Evolutionary conservation across 2,888 invertebrate species (phyloP), one percentile per base, ranked within the genome.

Genomic region (Melikaiella ostensackeni): DNA sequence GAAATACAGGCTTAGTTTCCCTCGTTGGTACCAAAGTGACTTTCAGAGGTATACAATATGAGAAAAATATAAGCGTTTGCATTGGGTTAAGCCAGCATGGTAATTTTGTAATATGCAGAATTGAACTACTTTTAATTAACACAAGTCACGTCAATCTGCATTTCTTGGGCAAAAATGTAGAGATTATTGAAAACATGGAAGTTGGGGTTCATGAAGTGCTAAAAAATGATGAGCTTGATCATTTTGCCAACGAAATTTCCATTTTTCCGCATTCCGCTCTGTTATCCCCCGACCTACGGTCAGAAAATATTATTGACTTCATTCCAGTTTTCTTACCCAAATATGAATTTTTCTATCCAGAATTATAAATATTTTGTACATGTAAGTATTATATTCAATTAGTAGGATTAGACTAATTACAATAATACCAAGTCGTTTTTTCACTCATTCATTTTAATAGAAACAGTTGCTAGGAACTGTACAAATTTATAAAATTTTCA

Each of bases 261-360:
- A 24, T 24, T 59, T 59, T 30, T 27, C 16, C 59, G 8, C 24
- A 27, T 27, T 59, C 24, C 13, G 24, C 30, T n/a, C n/a, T n/a
- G n/a, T n/a, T n/a, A n/a, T n/a, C n/a, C n/a, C n/a, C n/a, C 24
- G 33, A 64, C 9, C n/a, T 27, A 84, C 50, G 82, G 86, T 46
- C 63, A 6, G n/a, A 33, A 33, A 6, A 16, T n/a, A n/a, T n/a
- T n/a, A n/a, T 38, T 1, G 21, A 35, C 8, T 7, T 1, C 8
- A 35, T 13, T n/a, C 19, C 35, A 35, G 21, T 21, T 3, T 21
- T 33, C 9, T 13, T 38, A 13, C 63, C 63, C 2, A 35, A 19
- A 21, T 63, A 63, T 63, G n/a, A 21, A 63, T 33, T 35, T 9
- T 63, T 35, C 16, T 33, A 63, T 35, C 63, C 35, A 9, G 35